phyloP scores from a whole-genome alignment of 1,140 invertebrate species.

The Acromyrmex echinatior region DNA sequence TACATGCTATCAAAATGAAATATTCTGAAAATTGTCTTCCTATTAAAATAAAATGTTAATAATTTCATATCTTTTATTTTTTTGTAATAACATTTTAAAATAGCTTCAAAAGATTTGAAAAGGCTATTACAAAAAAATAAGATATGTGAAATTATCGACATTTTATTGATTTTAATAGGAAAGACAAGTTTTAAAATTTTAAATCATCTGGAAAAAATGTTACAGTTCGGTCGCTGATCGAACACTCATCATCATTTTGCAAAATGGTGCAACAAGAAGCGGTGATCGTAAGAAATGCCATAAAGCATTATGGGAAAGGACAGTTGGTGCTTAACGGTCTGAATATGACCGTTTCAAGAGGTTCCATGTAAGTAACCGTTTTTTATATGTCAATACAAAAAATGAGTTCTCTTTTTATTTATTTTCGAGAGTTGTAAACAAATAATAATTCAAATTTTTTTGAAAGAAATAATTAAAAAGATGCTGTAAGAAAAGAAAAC shows the following conservation, averaged over 20 bases:
- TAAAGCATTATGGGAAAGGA: constrained; percentile 88
- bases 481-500: neutral
- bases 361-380: constrained; percentile 88
- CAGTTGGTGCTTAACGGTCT: constrained; percentile 88
- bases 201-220: neutral
- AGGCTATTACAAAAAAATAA: too few relatives aligned
- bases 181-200: too few relatives aligned
- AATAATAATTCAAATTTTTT: neutral
- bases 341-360: constrained; percentile 89
- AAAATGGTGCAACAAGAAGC: constrained; percentile 78
- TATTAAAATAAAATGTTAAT: too few relatives aligned
- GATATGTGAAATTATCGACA: too few relatives aligned
- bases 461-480: neutral
- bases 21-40: too few relatives aligned
- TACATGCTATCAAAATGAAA: too few relatives aligned
- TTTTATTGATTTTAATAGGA: too few relatives aligned
- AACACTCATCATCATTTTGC: neutral
- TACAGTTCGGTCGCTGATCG: constrained; percentile 15
- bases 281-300: constrained; percentile 87
- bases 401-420: neutral
- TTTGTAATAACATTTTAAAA: too few relatives aligned
- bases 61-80: too few relatives aligned
- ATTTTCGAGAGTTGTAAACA: neutral
- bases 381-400: neutral
- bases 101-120: too few relatives aligned